Conservation (phyloP, 2,113 vertebrate species). For the Peucedramus taeniatus region DNA sequence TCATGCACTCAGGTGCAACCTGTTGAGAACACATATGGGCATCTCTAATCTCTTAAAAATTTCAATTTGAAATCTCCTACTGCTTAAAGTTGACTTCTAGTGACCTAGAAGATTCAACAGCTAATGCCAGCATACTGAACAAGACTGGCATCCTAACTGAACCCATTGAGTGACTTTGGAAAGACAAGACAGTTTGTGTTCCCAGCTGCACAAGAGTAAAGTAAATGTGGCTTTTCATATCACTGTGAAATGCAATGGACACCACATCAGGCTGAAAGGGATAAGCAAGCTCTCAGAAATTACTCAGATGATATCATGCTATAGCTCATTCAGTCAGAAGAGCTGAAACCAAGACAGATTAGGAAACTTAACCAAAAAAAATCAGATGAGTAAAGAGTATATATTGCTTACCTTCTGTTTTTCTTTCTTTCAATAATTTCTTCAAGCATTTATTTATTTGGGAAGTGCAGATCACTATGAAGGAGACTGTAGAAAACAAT, state of each 20-base stretch:
- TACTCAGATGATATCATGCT: neutral
- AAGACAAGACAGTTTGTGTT: neutral
- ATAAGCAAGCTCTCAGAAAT: neutral
- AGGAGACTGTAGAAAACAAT: neutral
- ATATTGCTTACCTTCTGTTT: neutral
- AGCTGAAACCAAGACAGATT: neutral
- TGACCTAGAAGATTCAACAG: slow-evolving; percentile 31
- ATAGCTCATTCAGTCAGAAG: neutral
- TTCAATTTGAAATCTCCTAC: neutral
- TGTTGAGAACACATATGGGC: neutral
- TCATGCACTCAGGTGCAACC: neutral
- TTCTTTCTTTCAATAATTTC: neutral
- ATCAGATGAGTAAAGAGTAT: neutral
- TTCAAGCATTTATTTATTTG: neutral
- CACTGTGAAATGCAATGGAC: neutral
- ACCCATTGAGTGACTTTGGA: neutral
- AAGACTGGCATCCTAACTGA: neutral
- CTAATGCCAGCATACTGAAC: neutral
- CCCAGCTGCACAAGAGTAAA: neutral
- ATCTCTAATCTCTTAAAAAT: slow-evolving; percentile 9
- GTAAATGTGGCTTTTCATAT: neutral
- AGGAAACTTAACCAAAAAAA: neutral
- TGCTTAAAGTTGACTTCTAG: neutral
- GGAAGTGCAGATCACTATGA: neutral
- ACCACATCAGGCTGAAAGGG: neutral